Evolutionary conservation across 1,140 invertebrate species (phyloP).

Genomic region (Drosophila triauraria): DNA sequence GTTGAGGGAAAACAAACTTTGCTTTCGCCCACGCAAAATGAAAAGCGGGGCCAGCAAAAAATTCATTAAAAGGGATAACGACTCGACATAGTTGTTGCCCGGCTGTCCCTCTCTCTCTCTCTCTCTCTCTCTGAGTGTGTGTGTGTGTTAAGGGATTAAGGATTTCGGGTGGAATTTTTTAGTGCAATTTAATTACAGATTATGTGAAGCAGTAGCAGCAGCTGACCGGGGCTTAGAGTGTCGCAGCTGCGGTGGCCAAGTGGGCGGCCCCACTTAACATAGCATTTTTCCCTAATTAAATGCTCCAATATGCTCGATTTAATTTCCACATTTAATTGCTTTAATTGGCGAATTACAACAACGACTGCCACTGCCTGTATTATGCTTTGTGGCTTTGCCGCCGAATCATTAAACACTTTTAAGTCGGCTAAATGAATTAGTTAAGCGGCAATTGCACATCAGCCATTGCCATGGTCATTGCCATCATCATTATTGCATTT

Average conservation of each 20-base stretch:
- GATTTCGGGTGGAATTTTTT: constrained; percentile 65
- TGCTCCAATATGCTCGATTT: constrained; percentile 58
- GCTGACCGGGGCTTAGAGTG: constrained; percentile 5
- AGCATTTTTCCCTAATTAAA: constrained; percentile 48
- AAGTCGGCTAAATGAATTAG: constrained; percentile 43
- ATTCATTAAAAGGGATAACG: constrained; percentile 83
- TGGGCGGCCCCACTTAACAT: constrained; percentile 5
- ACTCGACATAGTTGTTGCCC: constrained; percentile 71
- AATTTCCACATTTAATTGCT: constrained; percentile 65
- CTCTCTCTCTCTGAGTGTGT: neutral
- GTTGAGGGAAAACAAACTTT: constrained; percentile 47
- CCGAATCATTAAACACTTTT: constrained; percentile 48
- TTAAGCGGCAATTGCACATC: constrained; percentile 29
- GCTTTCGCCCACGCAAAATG: constrained; percentile 43
- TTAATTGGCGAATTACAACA: constrained; percentile 47
- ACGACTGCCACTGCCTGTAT: neutral
- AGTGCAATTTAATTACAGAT: constrained; percentile 79
- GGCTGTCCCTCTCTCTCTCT: constrained; percentile 8
- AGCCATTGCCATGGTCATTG: constrained; percentile 1
- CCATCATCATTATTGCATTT: constrained; percentile 36
- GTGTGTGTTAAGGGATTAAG: constrained; percentile 60
- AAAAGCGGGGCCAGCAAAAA: constrained; percentile 68
- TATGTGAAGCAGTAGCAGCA: constrained; percentile 60
- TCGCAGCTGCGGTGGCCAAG: constrained; percentile 24
- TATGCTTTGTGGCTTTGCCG: constrained; percentile 11